phyloP scores from a whole-genome alignment of 2,888 invertebrate species.

The Orthonevra nobilis region DNA sequence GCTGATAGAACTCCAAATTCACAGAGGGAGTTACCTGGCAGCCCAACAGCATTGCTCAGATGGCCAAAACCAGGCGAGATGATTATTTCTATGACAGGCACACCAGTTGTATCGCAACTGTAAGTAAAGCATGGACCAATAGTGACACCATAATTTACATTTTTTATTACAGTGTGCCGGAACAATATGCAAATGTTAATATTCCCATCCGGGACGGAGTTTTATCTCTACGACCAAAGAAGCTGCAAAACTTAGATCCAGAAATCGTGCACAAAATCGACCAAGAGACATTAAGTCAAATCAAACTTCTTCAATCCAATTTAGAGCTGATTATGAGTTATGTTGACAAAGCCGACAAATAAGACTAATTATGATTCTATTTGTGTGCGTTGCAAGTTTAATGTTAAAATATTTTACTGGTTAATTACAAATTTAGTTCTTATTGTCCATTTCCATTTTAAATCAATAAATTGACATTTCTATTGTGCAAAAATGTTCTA shows the following conservation, averaged over 20 bases:
- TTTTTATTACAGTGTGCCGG: conserved; percentile 74
- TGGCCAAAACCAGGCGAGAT: conserved; percentile 79
- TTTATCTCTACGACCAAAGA: conserved; percentile 78
- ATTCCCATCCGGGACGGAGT: conserved; percentile 79
- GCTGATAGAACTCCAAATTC: conserved; percentile 76
- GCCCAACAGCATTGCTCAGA: conserved; percentile 77
- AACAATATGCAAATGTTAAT: conserved; percentile 79
- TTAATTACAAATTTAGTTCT: background rate
- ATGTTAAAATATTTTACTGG: too few relatives aligned
- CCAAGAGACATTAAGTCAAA: conserved; percentile 76
- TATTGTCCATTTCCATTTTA: background rate
- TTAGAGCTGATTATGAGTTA: conserved; percentile 77
- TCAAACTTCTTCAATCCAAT: conserved; percentile 77
- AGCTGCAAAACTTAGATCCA: conserved; percentile 74
- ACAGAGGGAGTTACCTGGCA: conserved; percentile 9
- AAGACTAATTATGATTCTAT: too few relatives aligned
- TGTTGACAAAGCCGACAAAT: conserved; percentile 73
- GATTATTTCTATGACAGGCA: conserved; percentile 78
- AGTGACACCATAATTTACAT: too few relatives aligned
- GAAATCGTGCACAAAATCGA: conserved; percentile 77
- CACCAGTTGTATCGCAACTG: conserved; percentile 78
- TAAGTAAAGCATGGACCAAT: conserved; percentile 71
- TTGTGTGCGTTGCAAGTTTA: too few relatives aligned
- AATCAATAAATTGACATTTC: too few relatives aligned
- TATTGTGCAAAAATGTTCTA: too few relatives aligned